These are phyloP conservation scores for Cantharis rustica DNA, from an alignment of 2,888 invertebrate species.

Conservation along the genomic window DNA sequence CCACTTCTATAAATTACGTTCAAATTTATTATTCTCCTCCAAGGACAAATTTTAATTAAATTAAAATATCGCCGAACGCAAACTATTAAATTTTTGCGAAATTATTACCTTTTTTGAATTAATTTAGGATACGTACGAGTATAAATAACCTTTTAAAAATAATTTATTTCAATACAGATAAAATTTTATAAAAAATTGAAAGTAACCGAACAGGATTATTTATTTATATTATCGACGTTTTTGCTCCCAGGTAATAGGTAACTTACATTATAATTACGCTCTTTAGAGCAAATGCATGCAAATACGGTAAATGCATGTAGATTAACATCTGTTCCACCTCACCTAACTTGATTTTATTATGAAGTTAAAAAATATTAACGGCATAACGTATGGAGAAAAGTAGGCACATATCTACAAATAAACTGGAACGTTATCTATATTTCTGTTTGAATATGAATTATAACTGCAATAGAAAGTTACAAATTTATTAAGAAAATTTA, in stretches of 20 bases:
- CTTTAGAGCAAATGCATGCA: slow-evolving; percentile 9
- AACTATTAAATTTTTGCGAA: not conserved
- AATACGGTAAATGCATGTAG: slow-evolving; percentile 8
- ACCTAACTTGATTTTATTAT: not conserved
- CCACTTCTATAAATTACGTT: slow-evolving; percentile 44
- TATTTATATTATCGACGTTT: not conserved
- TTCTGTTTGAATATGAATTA: not conserved
- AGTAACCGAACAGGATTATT: not conserved
- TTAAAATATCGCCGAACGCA: slow-evolving; percentile 4
- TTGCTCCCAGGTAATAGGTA: slow-evolving; percentile 10
- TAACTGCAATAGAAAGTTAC: not conserved
- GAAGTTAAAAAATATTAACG: slow-evolving; percentile 6
- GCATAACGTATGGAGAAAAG: not conserved
- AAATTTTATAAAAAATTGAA: not conserved
- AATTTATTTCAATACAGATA: not conserved
- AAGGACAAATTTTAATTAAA: slow-evolving; percentile 20
- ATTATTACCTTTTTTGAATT: not conserved
- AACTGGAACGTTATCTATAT: not conserved
- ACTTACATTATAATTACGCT: slow-evolving; percentile 7
- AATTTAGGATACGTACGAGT: not conserved
- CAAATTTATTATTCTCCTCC: slow-evolving; percentile 40
- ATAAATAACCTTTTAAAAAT: not conserved
- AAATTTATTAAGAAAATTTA: not conserved
- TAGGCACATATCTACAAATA: not conserved
- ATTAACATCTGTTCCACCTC: slow-evolving; percentile 9